Base-by-base conservation (phyloP, 2,113 vertebrate species). In the Rhea pennata region DNA sequence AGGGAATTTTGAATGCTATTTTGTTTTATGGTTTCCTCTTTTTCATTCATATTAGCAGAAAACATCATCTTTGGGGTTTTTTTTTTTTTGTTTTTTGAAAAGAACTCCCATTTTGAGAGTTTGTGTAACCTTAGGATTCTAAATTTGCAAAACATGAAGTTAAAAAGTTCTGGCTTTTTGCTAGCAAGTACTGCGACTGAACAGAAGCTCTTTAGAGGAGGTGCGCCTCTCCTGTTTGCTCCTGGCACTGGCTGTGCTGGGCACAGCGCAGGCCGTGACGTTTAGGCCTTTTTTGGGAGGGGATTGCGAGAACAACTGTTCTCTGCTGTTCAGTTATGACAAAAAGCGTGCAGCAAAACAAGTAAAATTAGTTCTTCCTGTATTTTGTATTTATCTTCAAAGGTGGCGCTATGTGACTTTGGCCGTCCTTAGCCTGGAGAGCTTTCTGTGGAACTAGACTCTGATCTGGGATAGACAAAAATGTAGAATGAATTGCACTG, bases 1-100 rank as follows among this genome's bases (percentile, higher is more conserved):
- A 88, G 83, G 80, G 64, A 93, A 94, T 91, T 94, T 9, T 33
- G 80, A 86, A 88, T 85, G 74, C 54, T 72, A 20, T 92, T 95
- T 93, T 22, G 70, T 87, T 72, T 88, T 81, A 61, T 91, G 15
- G 56, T 88, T 95, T 77, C 93, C 50, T 88, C 66, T 79, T 74
- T 42, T 40, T 82, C 84, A 88, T 80, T 92, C 64, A 70, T 77
- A 62, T 93, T 88, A 90, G 89, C 89, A 87, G 85, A 94, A 94
- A 90, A 80, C 65, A 88, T 70, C 77, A 93, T 92, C 92, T 95
- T 88, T 80, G 64, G 71, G 89, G 77, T 26, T 26, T 44, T 36
- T 36, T 80, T 26, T 26, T 44, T 36, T 36, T 36, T 36, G 36
- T 80, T 26, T 26, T 44, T 27, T 10, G 46, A 14, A 15, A 62